Evolutionary conservation across 2,888 invertebrate species (phyloP), one percentile per base, ranked within the genome.

Genomic region (Nezara viridula): DNA sequence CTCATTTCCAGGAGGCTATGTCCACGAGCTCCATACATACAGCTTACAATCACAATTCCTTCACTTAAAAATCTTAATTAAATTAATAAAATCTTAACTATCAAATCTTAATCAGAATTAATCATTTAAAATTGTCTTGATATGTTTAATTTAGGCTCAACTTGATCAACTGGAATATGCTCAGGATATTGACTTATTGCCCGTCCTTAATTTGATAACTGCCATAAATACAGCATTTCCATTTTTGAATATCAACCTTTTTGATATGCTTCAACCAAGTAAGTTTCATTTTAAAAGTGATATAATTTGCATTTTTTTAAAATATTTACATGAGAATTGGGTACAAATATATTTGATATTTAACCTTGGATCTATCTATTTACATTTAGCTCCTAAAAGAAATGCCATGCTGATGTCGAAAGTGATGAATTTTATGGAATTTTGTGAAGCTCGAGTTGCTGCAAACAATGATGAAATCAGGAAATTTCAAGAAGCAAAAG

Each of bases 201-300:
- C 81, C 6, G 37, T 50, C 19, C 88, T 88, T 24, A 88, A 88
- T 81, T 85, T 88, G 37, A 32, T 88, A 27, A 88, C 88, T 40
- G 77, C 81, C 16, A 52, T 88, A 19, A 77, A 52, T 12, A 44
- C n/a, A 24, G 88, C 85, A 52, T 88, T 88, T 24, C 88, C 88
- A 77, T 88, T 81, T 52, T 40, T 88, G 40, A 52, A 81, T 55
- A 77, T 88, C 16, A 77, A 49, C 24, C 81, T 88, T n/a, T 60
- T 50, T 12, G 88, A 88, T n/a, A 24, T 88, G 40, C 44, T 88
- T 49, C 44, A 73, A 19, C 88, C 88, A 12, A 47, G 88, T 88
- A 40, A 88, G 88, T 37, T 44, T 44, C 14, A 40, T 81, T 44
- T 44, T n/a, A 19, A 24, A 19, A n/a, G 60, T 81, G 14, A 81